phyloP scores from a whole-genome alignment of 1,140 invertebrate genomes.

The Portunus trituberculatus region DNA sequence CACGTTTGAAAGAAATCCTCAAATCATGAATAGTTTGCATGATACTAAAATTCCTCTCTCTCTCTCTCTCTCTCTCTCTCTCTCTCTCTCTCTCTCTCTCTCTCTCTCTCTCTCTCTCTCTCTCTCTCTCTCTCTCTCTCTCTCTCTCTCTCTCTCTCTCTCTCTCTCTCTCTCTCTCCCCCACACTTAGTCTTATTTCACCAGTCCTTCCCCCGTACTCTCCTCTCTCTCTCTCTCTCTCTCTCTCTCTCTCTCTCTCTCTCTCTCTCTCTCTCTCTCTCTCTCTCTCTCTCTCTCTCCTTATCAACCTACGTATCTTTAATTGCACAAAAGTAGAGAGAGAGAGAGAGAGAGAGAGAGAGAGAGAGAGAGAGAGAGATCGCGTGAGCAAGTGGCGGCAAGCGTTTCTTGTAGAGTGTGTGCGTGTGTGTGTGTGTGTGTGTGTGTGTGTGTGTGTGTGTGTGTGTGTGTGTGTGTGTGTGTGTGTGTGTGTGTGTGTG shows the following conservation, averaged over 20 bases:
- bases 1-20: no score
- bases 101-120: background rate
- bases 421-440: background rate
- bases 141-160: background rate
- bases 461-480: background rate
- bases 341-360: slow-evolving; percentile 26
- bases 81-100: background rate
- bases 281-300: slow-evolving; percentile 29
- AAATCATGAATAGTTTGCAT: no score
- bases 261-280: background rate
- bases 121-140: background rate
- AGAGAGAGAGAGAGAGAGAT: background rate
- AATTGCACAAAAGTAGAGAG: background rate
- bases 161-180: background rate
- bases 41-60: background rate
- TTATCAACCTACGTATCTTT: background rate
- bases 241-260: slow-evolving; percentile 32
- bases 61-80: background rate
- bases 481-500: background rate
- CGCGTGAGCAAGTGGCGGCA: background rate
- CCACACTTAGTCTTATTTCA: slow-evolving; percentile 1
- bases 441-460: background rate
- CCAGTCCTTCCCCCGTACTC: background rate
- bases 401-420: background rate
- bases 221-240: background rate